A percentile compares a stretch with the other conserved stretches of the same genome.
These are phyloP conservation scores for Tyto alba DNA, from an alignment of 2,113 vertebrate species.

Conservation along the genomic window DNA sequence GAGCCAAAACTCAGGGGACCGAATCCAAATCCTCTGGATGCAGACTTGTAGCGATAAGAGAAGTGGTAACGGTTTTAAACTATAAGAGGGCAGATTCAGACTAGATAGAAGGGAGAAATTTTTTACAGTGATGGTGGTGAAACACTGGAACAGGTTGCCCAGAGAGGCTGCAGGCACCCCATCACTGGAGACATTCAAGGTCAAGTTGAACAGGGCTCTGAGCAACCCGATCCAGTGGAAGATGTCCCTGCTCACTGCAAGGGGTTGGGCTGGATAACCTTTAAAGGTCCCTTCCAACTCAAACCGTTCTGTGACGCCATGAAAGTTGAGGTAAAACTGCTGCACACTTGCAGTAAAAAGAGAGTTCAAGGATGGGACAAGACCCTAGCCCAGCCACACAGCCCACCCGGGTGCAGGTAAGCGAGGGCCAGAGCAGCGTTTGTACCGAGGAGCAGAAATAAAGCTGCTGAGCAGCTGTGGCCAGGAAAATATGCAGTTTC, in stretches of 20 bases:
- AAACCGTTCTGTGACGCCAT: neutral
- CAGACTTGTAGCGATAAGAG: neutral
- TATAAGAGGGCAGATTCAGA: neutral
- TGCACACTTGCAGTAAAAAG: neutral
- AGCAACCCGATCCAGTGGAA: neutral
- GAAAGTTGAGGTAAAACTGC: neutral
- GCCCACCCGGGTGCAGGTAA: fast-evolving
- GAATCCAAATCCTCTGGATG: neutral
- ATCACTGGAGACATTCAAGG: neutral
- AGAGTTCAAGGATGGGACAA: neutral
- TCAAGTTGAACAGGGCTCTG: neutral
- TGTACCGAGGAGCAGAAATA: neutral
- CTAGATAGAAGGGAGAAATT: neutral
- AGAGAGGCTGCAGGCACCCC: neutral
- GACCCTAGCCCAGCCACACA: neutral
- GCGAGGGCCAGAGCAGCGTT: fast-evolving
- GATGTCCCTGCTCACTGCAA: neutral
- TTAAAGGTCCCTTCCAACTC: neutral
- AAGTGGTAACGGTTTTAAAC: neutral
- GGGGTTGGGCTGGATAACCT: neutral
- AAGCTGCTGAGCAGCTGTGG: neutral
- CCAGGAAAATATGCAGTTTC: neutral
- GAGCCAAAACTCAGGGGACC: neutral
- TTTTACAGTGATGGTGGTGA: neutral
- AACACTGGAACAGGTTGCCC: neutral